Evolutionary conservation across 2,797 vertebrate genomes (phyloP).

Genomic region (Chaenodraco wilsoni): DNA sequence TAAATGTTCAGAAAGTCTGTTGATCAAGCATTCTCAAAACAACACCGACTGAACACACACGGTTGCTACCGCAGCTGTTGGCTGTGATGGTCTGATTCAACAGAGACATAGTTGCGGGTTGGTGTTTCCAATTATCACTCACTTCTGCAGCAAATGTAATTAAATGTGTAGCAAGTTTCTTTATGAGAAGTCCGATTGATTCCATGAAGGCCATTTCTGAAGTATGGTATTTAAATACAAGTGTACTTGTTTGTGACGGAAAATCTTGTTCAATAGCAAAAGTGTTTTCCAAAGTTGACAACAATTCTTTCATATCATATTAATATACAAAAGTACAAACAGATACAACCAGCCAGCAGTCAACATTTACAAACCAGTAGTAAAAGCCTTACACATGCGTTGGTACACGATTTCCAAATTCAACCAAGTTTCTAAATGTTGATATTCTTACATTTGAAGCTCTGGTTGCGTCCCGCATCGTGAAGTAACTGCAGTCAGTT

Average conservation of each 20-base stretch:
- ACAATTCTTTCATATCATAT: background rate
- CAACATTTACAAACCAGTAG: slow-evolving; percentile 3
- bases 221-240: background rate
- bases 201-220: background rate
- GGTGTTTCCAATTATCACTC: slow-evolving; percentile 30
- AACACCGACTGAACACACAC: slow-evolving; percentile 6
- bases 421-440: background rate
- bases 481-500: slow-evolving; percentile 86
- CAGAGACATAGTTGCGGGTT: slow-evolving; percentile 12
- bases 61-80: background rate
- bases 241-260: background rate
- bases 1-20: background rate
- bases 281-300: background rate
- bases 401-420: background rate
- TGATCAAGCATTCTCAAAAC: background rate
- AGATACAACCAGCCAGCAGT: background rate
- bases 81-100: slow-evolving; percentile 12
- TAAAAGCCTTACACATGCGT: background rate
- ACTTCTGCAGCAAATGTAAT: slow-evolving; percentile 2
- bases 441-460: slow-evolving; percentile 79
- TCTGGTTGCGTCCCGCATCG: slow-evolving; percentile 83
- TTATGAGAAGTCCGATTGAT: background rate
- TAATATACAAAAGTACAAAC: background rate
- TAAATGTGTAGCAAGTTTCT: slow-evolving; percentile 1
- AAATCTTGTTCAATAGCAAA: background rate